A percentile compares a stretch with the other conserved stretches of the same genome.
Evolutionary conservation across 2,797 vertebrate genomes (phyloP).

Genomic region (Labroides dimidiatus): DNA sequence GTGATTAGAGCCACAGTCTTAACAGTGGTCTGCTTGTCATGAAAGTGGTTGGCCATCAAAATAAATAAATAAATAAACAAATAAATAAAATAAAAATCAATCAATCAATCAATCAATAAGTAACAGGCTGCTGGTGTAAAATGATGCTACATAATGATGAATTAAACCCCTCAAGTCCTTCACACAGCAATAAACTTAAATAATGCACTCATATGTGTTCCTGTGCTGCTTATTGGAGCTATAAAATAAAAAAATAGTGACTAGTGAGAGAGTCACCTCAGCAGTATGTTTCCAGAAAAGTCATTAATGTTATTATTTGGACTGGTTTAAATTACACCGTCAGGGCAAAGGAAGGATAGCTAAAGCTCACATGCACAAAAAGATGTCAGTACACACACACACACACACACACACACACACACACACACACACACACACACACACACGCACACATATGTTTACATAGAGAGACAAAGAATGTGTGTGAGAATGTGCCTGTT

Average conservation of each 20-base stretch:
- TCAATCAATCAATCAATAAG: too few relatives aligned
- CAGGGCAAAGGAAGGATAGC: constrained; percentile 22
- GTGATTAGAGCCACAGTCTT: too few relatives aligned
- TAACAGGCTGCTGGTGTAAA: too few relatives aligned
- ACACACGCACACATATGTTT: not conserved
- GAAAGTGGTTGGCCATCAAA: too few relatives aligned
- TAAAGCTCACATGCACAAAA: not conserved
- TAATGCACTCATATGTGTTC: not conserved
- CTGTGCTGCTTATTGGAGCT: not conserved
- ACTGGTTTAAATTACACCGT: not conserved
- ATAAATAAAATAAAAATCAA: too few relatives aligned
- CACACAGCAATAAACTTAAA: not conserved
- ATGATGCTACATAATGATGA: too few relatives aligned
- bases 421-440: not conserved
- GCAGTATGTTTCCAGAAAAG: too few relatives aligned
- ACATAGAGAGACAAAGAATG: constrained; percentile 22
- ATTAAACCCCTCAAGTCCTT: too few relatives aligned
- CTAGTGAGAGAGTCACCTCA: too few relatives aligned
- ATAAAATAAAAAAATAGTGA: not conserved
- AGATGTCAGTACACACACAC: not conserved
- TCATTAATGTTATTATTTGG: too few relatives aligned
- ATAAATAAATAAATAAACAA: too few relatives aligned
- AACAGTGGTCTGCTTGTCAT: too few relatives aligned
- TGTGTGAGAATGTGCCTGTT: constrained; percentile 31
- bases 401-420: not conserved